Evolutionary conservation across 2,113 vertebrate genomes (phyloP), one percentile per base, ranked within the genome.

Genomic region (Sporophila hypoxantha): DNA sequence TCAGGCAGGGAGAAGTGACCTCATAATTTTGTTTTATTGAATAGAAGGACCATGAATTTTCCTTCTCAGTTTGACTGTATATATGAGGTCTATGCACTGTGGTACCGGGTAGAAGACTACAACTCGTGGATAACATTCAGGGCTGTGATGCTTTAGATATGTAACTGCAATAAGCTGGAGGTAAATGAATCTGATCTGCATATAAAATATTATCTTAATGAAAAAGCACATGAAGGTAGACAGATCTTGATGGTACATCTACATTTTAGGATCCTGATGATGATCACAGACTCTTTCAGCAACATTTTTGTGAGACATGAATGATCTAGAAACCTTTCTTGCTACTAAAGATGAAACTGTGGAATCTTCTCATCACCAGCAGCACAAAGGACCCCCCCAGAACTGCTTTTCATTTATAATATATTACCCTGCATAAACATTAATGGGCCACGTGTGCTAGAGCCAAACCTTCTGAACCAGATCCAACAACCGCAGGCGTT

Each of bases 381-480:
- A 76, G 47, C 32, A 76, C 52, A 56, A 88, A 75, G 46, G 70
- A 64, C 19, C 10, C 20, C 10, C 21, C 14, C 29, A 23, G 32
- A 87, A 69, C 39, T 74, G 68, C 29, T 69, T 70, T 93, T 80
- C 70, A 14, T 56, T 50, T 80, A 27, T 39, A 36, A 42, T 50
- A 10, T 30, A 47, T 85, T 59, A 25, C 65, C 47, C 60, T 64
- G 68, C 2, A 2, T 74, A 50, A 90, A 64, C 9, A 3, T 44
- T 60, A 67, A 71, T 64, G 66, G 39, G 41, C 65, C 39, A 26
- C 0, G 0, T 20, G 27, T 83, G 44, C 74, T 64, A 27, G 15
- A 90, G 77, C 77, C 94, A 93, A 85, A 70, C 66, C 36, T 49
- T 56, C 66, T 90, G 91, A 61, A 64, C 6, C 66, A 86, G 36